Evolutionary conservation across 2,888 invertebrate genomes (phyloP), one percentile per base, ranked within the genome.

Genomic region (Andrena marginata): DNA sequence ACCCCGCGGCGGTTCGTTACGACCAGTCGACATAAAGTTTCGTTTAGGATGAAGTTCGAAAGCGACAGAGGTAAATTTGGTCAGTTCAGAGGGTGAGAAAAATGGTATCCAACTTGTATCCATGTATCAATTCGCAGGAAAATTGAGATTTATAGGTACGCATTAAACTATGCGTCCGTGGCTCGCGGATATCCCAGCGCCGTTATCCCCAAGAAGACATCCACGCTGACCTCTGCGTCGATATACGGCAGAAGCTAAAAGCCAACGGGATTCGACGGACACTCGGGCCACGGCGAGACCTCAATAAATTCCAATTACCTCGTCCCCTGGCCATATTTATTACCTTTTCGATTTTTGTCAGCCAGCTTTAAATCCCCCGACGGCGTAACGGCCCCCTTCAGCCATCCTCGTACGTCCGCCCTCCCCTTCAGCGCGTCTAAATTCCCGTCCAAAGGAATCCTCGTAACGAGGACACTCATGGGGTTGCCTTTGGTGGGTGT

Each of bases 281-380:
- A 29, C 70, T 10, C 6, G 31, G 51, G 31, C 42, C 59, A 49
- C 48, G 64, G 33, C 42, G 64, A 60, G 54, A 76, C 60, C n/a
- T 35, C 79, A 60, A 86, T 87, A 84, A 88, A 88, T 86, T 75
- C 75, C 88, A 80, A 77, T 87, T 86, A 87, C 60, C 62, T 29
- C 62, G 29, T 77, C 80, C 51, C 59, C 23, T 48, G 10, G 48
- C 68, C 75, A 77, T 77, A 65, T 67, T 81, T 63, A 68, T 71
- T 74, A 49, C 51, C 49, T 59, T 29, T 13, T 5, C 77, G 63
- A 76, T 72, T 85, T 68, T 85, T 73, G 71, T 74, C 74, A 73
- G 16, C 33, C 64, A 51, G 70, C 72, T 74, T 68, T 62, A 62
- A 81, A 82, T 82, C 87, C 80, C 67, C 2, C 54, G 65, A 13